These are phyloP conservation scores for Amphipoea lucens DNA, from an alignment of 2,888 invertebrate genomes.

Conservation along the genomic window DNA sequence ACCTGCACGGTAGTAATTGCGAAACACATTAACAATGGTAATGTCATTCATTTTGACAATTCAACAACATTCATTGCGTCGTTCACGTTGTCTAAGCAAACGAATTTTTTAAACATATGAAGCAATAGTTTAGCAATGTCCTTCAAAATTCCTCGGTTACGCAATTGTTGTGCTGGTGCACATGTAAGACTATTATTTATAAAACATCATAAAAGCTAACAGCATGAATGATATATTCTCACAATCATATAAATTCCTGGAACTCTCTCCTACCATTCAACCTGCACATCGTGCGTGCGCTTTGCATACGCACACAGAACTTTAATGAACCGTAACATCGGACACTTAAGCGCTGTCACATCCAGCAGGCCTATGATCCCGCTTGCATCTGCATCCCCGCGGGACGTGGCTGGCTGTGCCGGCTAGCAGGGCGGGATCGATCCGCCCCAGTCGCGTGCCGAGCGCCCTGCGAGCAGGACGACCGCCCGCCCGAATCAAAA, in stretches of 20 bases:
- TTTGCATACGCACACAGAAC: conserved; percentile 5
- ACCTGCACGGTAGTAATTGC: neutral
- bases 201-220: neutral
- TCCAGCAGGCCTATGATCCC: conserved; percentile 70
- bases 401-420: conserved; percentile 78
- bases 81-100: neutral
- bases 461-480: conserved; percentile 76
- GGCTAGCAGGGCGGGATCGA: conserved; percentile 82
- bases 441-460: conserved; percentile 86
- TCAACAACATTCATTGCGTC: neutral
- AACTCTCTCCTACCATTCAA: neutral
- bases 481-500: conserved; percentile 78
- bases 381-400: conserved; percentile 89
- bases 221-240: neutral
- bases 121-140: neutral
- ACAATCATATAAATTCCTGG: conserved; percentile 1
- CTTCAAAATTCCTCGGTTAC: neutral
- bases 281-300: neutral
- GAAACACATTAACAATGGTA: neutral
- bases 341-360: conserved; percentile 58
- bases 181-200: neutral
- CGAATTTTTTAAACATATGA: neutral
- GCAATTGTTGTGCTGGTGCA: neutral
- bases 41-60: neutral
- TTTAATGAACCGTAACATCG: conserved; percentile 23